These are phyloP conservation scores for Sakesphorus luctuosus DNA, from an alignment of 2,113 vertebrate species.

Conservation along the genomic window DNA sequence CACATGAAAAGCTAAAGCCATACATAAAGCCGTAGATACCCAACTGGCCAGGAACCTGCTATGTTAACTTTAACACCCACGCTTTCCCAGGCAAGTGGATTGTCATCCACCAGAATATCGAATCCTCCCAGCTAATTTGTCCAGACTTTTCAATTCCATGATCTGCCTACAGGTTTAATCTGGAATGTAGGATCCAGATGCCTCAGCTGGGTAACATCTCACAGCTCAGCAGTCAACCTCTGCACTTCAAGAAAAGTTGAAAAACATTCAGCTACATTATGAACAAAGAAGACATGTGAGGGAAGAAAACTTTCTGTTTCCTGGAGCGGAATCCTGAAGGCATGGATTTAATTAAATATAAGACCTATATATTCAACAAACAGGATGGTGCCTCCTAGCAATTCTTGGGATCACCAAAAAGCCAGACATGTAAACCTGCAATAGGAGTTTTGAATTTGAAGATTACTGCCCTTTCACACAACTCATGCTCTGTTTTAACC, in stretches of 20 bases:
- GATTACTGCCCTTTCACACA: not conserved
- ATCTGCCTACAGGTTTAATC: not conserved
- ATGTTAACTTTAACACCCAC: not conserved
- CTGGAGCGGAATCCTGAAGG: not conserved
- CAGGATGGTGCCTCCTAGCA: not conserved
- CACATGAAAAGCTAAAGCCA: not conserved
- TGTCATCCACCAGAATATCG: not conserved
- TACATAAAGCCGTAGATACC: accelerated
- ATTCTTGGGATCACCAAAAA: not conserved
- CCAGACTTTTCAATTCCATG: not conserved
- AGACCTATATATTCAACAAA: not conserved
- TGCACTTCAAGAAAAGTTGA: not conserved
- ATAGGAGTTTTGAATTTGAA: not conserved
- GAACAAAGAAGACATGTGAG: not conserved
- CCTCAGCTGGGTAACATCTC: not conserved
- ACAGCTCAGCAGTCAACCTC: not conserved
- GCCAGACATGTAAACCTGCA: not conserved
- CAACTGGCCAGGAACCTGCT: not conserved
- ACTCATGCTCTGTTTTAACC: accelerated
- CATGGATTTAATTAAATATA: not conserved
- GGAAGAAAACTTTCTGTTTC: not conserved
- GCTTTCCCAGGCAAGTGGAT: not conserved
- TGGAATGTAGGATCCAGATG: not conserved
- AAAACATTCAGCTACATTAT: not conserved
- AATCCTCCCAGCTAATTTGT: not conserved